Base-by-base conservation (phyloP, 1,140 invertebrate species). In the Ephestia elutella region DNA sequence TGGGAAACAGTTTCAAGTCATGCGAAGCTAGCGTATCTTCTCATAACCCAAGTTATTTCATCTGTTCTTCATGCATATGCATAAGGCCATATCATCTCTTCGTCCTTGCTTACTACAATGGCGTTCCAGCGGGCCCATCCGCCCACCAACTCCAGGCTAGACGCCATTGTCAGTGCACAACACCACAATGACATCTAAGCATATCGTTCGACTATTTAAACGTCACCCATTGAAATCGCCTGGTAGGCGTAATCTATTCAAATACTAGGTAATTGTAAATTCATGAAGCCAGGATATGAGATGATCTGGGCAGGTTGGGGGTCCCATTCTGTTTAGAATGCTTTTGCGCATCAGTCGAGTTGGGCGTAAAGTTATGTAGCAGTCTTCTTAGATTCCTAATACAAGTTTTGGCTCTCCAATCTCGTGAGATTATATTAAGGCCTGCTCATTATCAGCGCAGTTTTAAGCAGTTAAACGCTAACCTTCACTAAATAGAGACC, bases 81-180 rank as follows among this genome's bases (percentile, higher is more conserved):
- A 44, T 15, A 44, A 44, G 38, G 15, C 38, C 38, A 44, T 32
- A 32, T 32, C 30, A 44, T 44, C 13, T 44, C 38, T 44, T 44
- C 38, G 38, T 44, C 38, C 38, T 44, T 44, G 13, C 38, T 9
- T 44, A 44, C 38, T 44, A 44, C 38, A 44, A 44, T 44, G 38
- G 15, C 38, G 38, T 44, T 44, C 38, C 38, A 44, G n/a, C 5
- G 38, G 38, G 13, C 38, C 13, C n/a, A 15, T 3, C 13, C 38
- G 38, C 38, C 38, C 15, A 44, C 38, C 38, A 44, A 8, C 38
- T 44, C n/a, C 38, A 44, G 38, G n/a, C 13, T 15, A 44, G 15
- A 32, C 30, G 38, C 13, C 38, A 44, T 44, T 44, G 38, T 44
- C 10, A 44, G 5, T 35, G 3, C 32, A 25, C 21, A 25, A 25